phyloP scores from a whole-genome alignment of 2,797 vertebrate genomes.

The Enteromius paludinosus region DNA sequence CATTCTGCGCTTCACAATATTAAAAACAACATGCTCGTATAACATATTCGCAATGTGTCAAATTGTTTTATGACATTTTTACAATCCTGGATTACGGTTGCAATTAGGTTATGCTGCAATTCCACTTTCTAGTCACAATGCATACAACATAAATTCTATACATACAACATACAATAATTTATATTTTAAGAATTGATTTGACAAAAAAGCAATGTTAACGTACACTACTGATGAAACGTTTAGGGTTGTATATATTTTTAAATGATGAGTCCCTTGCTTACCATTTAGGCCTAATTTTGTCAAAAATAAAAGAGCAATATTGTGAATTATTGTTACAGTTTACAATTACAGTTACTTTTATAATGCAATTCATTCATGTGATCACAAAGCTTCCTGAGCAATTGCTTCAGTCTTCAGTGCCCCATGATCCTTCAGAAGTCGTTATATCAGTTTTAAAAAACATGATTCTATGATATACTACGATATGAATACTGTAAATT shows the following conservation, averaged over 20 bases:
- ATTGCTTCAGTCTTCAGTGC: not conserved
- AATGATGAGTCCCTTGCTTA: not conserved
- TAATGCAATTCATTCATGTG: not conserved
- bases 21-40: not conserved
- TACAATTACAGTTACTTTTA: not conserved
- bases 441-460: not conserved
- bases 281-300: not conserved
- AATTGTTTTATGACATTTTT: not conserved
- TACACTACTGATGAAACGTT: not conserved
- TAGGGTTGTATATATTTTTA: not conserved
- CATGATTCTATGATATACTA: not conserved
- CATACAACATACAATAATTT: not conserved
- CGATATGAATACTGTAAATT: not conserved
- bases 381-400: not conserved
- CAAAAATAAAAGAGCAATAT: not conserved
- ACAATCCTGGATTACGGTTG: not conserved
- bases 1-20: not conserved
- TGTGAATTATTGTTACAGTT: not conserved
- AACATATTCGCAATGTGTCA: not conserved
- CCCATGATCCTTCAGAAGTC: not conserved
- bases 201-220: not conserved
- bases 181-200: not conserved
- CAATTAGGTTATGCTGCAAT: not conserved
- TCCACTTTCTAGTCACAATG: not conserved
- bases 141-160: not conserved